These are phyloP conservation scores for Watsonalla binaria DNA, from an alignment of 2,888 invertebrate genomes.

Conservation along the genomic window DNA sequence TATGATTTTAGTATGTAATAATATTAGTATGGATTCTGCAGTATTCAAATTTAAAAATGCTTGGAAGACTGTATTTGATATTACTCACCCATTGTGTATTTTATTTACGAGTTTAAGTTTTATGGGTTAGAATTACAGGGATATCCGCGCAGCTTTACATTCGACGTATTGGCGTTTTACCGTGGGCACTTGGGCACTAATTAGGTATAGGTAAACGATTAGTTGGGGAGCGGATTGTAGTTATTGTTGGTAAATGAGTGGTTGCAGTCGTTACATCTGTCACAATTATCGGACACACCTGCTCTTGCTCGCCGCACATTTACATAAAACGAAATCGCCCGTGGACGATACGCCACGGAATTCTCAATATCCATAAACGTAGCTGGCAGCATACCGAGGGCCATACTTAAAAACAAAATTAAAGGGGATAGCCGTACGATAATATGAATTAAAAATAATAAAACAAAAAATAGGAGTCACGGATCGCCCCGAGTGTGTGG, in stretches of 20 bases:
- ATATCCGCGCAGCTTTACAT: neutral
- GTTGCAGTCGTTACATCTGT: slow-evolving; percentile 51
- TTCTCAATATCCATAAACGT: slow-evolving; percentile 76
- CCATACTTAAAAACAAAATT: slow-evolving; percentile 79
- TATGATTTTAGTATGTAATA: too few species aligned
- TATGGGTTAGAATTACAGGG: neutral
- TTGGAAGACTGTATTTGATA: too few species aligned
- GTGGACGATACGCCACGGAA: slow-evolving; percentile 68
- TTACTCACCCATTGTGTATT: too few species aligned
- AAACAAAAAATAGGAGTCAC: slow-evolving; percentile 77
- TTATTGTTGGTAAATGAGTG: slow-evolving; percentile 25
- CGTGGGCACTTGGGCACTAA: neutral
- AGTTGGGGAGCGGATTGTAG: neutral
- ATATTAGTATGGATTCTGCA: too few species aligned
- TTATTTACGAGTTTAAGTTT: neutral
- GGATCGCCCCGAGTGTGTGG: slow-evolving; percentile 70
- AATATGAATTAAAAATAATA: slow-evolving; percentile 79
- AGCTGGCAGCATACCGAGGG: slow-evolving; percentile 74
- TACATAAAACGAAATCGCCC: slow-evolving; percentile 71
- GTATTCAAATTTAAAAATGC: too few species aligned
- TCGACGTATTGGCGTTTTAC: neutral
- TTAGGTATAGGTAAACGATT: neutral
- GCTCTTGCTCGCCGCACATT: slow-evolving; percentile 48
- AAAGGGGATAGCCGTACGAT: slow-evolving; percentile 78
- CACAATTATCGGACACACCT: slow-evolving; percentile 60